These are phyloP conservation scores for Coenonympha glycerion DNA, from an alignment of 2,888 invertebrate species.

Conservation along the genomic window DNA sequence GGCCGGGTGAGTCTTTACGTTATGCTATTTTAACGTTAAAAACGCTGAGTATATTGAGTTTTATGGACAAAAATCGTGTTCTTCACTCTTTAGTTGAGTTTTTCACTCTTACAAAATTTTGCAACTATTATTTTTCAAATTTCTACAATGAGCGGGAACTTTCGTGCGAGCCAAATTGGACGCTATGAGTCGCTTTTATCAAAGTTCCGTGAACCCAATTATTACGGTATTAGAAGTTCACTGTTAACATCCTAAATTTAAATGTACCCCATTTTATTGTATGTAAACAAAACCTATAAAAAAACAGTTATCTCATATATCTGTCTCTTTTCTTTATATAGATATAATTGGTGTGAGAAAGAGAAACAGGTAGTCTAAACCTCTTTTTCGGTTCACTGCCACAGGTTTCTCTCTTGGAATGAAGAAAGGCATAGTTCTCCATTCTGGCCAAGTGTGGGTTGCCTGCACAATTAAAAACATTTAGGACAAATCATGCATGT, in stretches of 20 bases:
- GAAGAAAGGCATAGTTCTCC: no score
- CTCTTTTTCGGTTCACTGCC: no score
- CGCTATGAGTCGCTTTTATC: constrained; percentile 7
- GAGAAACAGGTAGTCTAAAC: constrained; percentile 20
- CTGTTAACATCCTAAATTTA: neutral
- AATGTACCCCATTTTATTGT: neutral
- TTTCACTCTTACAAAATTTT: neutral
- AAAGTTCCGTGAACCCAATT: neutral
- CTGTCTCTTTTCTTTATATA: constrained; percentile 1
- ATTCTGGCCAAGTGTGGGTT: no score
- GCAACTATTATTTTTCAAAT: constrained; percentile 2
- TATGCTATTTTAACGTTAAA: constrained; percentile 34
- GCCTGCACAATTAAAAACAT: no score
- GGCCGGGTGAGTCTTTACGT: constrained; percentile 88
- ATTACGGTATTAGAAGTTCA: constrained; percentile 4
- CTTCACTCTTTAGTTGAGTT: neutral
- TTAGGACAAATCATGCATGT: no score
- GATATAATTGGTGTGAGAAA: constrained; percentile 10
- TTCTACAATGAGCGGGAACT: constrained; percentile 25
- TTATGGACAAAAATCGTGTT: neutral
- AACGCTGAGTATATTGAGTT: constrained; percentile 13
- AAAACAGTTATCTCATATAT: neutral
- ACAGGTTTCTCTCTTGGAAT: no score
- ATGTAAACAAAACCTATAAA: constrained; percentile 9
- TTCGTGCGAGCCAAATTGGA: constrained; percentile 8